Evolutionary conservation across 2,888 invertebrate species (phyloP).

Genomic region (Orchesella flavescens): DNA sequence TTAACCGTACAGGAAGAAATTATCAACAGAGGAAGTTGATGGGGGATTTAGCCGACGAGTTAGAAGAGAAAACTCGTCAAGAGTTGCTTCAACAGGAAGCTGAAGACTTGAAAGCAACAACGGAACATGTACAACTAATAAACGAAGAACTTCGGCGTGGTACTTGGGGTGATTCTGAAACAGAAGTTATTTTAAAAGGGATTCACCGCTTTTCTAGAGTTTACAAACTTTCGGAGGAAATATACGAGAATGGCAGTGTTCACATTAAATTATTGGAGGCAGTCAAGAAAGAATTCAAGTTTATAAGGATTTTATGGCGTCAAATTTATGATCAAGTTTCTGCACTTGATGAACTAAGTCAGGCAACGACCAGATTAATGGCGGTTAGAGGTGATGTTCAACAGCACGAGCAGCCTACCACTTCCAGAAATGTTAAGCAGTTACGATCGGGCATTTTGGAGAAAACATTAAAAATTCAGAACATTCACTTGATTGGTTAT

Average conservation of each 20-base stretch:
- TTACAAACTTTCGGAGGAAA: conserved; percentile 73
- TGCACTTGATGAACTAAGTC: conserved; percentile 81
- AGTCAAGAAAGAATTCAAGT: conserved; percentile 81
- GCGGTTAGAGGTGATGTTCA: conserved; percentile 16
- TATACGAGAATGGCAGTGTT: conserved; percentile 76
- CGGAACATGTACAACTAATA: conserved; percentile 72
- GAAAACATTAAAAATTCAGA: conserved; percentile 64
- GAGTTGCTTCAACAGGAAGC: conserved; percentile 68
- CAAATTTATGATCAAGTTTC: conserved; percentile 76
- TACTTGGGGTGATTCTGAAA: conserved; percentile 79
- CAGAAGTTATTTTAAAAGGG: conserved; percentile 74
- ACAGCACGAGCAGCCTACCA: neutral
- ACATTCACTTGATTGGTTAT: conserved; percentile 69
- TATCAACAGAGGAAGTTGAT: conserved; percentile 67
- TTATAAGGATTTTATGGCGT: conserved; percentile 74
- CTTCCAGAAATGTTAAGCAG: conserved; percentile 56
- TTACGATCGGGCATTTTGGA: conserved; percentile 59
- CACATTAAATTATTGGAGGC: conserved; percentile 78
- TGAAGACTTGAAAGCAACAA: conserved; percentile 73
- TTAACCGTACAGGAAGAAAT: conserved; percentile 68
- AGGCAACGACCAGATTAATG: conserved; percentile 70
- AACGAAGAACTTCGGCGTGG: conserved; percentile 76
- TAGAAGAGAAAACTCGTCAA: conserved; percentile 64
- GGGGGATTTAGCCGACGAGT: conserved; percentile 54
- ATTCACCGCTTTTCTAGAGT: conserved; percentile 75